These are phyloP conservation scores for Mola mola DNA, from an alignment of 2,113 vertebrate species.

Conservation along the genomic window DNA sequence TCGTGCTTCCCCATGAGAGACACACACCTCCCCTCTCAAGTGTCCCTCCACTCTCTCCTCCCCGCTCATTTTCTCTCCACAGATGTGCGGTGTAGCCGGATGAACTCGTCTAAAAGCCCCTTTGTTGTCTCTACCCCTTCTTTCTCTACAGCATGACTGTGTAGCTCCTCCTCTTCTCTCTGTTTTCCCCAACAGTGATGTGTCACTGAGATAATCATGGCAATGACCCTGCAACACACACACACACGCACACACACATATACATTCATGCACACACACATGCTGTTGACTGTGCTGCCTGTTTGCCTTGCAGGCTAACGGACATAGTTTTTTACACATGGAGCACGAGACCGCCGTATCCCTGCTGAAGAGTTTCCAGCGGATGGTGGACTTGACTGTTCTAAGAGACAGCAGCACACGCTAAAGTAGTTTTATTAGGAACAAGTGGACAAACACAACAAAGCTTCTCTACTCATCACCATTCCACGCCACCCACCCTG, in stretches of 20 bases:
- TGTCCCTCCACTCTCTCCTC: constrained; percentile 30
- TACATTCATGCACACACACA: constrained; percentile 58
- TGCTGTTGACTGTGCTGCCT: constrained; percentile 79
- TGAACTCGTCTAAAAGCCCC: constrained; percentile 79
- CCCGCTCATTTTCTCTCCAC: constrained; percentile 73
- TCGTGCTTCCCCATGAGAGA: not conserved
- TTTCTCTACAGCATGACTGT: constrained; percentile 83
- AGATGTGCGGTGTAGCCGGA: constrained; percentile 78
- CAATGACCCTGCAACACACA: constrained; percentile 67
- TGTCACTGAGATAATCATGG: constrained; percentile 83
- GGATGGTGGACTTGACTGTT: constrained; percentile 98
- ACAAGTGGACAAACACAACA: constrained; percentile 68
- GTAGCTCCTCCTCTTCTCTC: constrained; percentile 76
- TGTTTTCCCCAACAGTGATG: constrained; percentile 81
- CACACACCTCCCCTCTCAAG: constrained; percentile 21
- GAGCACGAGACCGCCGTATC: constrained; percentile 98
- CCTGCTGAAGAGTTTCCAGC: constrained; percentile 99
- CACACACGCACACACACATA: constrained; percentile 17
- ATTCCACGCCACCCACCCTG: constrained; percentile 56
- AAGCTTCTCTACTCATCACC: constrained; percentile 65
- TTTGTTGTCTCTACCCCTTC: constrained; percentile 79
- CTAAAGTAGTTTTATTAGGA: constrained; percentile 88
- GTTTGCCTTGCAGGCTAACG: constrained; percentile 94
- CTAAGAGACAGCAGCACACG: constrained; percentile 93
- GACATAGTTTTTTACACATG: constrained; percentile 99